A percentile compares a stretch with the other conserved stretches of the same genome.
Conservation (phyloP, 2,797 vertebrate species). For the Corythornis leucogaster region DNA sequence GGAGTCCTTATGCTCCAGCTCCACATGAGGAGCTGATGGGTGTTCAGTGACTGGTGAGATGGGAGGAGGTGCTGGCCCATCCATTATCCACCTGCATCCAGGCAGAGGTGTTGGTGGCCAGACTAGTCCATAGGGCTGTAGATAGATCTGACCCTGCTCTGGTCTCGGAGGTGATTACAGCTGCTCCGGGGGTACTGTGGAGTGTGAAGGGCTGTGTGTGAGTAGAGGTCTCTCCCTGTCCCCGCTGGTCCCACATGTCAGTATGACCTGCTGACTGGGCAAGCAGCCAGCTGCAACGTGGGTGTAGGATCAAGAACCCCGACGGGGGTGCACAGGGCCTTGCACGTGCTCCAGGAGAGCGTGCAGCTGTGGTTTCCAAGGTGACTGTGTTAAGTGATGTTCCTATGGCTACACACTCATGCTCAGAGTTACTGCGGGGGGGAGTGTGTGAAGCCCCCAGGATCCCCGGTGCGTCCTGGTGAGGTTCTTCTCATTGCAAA, state of each 20-base stretch:
- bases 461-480: rapidly evolving
- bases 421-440: not conserved
- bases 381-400: slow-evolving; percentile 17
- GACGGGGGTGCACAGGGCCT: not conserved
- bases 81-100: not conserved
- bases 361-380: not conserved
- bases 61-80: not conserved
- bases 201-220: not conserved
- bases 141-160: not conserved
- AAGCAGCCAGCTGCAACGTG: not conserved
- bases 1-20: not conserved
- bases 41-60: not conserved
- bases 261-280: not conserved
- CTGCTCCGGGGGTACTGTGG: not conserved
- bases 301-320: not conserved
- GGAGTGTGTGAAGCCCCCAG: not conserved
- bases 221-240: not conserved
- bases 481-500: not conserved
- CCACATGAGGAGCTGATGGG: not conserved
- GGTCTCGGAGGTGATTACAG: not conserved
- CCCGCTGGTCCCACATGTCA: rapidly evolving
- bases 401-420: slow-evolving; percentile 4
- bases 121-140: not conserved
- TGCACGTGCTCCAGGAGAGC: not conserved
- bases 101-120: not conserved